Conservation (phyloP, 2,113 vertebrate genomes). For the Cephalopholis sonnerati region DNA sequence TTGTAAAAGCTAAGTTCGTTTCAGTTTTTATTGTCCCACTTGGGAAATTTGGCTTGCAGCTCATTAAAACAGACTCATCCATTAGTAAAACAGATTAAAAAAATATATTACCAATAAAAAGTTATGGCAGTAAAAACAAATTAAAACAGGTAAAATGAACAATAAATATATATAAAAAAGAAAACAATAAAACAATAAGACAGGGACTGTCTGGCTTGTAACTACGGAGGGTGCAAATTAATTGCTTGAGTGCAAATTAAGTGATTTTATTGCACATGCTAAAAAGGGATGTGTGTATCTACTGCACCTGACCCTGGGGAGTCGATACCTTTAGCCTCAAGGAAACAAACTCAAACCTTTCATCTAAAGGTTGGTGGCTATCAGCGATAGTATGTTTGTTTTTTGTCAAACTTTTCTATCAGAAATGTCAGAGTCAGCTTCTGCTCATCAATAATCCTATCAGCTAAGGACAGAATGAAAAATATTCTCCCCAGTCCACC, state of each 20-base stretch:
- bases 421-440: background rate
- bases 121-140: conserved; percentile 34
- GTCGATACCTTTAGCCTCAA: background rate
- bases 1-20: conserved; percentile 52
- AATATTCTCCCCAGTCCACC: too few species aligned
- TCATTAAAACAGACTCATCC: conserved; percentile 47
- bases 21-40: conserved; percentile 45
- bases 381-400: background rate
- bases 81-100: conserved; percentile 30
- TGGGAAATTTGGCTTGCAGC: conserved; percentile 31
- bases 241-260: conserved; percentile 23
- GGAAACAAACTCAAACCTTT: conserved; percentile 1
- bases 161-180: background rate
- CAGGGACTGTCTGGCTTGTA: conserved; percentile 3
- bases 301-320: background rate
- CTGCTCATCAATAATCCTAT: too few species aligned
- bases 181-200: background rate
- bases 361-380: background rate
- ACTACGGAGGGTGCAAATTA: conserved; percentile 27
- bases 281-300: conserved; percentile 24
- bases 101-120: conserved; percentile 8
- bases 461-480: too few species aligned
- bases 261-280: conserved; percentile 35
- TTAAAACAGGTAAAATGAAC: conserved; percentile 15
- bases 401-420: background rate